Evolutionary conservation across 2,797 vertebrate species (phyloP), one percentile per base, ranked within the genome.

Genomic region (Oreochromis grahami): DNA sequence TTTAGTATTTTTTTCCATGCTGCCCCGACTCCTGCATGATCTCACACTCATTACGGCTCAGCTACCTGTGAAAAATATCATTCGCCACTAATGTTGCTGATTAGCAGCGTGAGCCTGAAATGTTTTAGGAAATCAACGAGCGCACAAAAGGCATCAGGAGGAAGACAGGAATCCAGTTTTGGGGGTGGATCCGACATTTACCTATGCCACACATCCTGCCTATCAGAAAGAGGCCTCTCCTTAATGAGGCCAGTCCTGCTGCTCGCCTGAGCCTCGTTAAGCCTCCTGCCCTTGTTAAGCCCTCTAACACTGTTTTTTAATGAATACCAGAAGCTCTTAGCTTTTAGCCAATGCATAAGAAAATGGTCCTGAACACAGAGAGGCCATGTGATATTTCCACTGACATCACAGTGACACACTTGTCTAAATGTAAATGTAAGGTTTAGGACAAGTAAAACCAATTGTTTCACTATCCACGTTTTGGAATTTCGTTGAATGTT

Each of bases 201-300:
- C 82, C 41, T 15, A 14, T 70, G 32, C 10, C 45, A 32, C 17
- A 48, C 68, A 9, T 86, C 68, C 68, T 78, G 77, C 70, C 21
- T 52, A n/a, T 38, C 32, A 81, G 65, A 72, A 5, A 24, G 65
- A 82, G 55, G 80, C 74, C 26, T 81, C 70, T 65, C 21, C 84
- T 65, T 95, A 92, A 94, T 86, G 91, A 94, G 91, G 84, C 70
- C 76, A 11, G 77, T 74, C 84, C 91, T 34, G 94, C 90, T 93
- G 92, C 78, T 85, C 3, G 68, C 38, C 63, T 34, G 78, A 84
- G 81, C 82, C 91, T 94, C 24, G 52, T 94, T 93, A 95, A 91
- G 86, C 60, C 81, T 45, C 19, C 83, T 82, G 65, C 65, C 84
- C 89, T 91, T 50, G 77, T 92, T 93, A 94, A 89, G 83, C 74